Evolutionary conservation across 2,797 vertebrate genomes (phyloP).

Genomic region (Chaunax sp.): DNA sequence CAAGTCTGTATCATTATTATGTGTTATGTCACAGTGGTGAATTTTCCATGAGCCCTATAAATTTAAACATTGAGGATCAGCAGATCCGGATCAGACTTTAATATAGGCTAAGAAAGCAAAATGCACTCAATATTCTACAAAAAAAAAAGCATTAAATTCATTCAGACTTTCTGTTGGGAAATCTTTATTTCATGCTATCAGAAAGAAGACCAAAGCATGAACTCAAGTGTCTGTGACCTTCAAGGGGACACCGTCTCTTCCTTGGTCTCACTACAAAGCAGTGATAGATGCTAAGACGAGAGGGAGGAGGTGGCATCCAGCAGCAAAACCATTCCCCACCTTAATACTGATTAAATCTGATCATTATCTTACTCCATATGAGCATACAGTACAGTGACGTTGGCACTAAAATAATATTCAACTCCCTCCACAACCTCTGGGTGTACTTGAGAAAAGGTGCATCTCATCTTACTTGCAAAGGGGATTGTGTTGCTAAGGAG

Average conservation of each 20-base stretch:
- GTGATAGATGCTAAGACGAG: neutral
- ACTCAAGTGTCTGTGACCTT: no score
- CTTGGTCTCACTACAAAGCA: neutral
- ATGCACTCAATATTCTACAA: no score
- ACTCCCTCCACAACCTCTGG: conserved; percentile 49
- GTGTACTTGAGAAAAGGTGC: conserved; percentile 52
- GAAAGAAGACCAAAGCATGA: no score
- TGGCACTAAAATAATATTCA: conserved; percentile 40
- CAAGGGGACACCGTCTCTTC: neutral
- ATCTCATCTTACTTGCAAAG: conserved; percentile 72
- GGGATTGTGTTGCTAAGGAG: conserved; percentile 77
- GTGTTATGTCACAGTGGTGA: no score
- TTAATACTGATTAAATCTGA: neutral
- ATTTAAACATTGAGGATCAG: no score
- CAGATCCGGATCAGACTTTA: no score
- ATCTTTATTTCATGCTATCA: neutral
- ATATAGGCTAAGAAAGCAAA: no score
- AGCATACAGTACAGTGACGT: conserved; percentile 25
- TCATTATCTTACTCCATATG: conserved; percentile 23
- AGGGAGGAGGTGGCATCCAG: neutral
- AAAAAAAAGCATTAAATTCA: neutral
- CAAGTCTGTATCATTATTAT: no score
- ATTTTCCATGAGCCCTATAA: no score
- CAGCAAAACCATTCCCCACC: neutral
- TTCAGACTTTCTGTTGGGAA: neutral